phyloP scores from a whole-genome alignment of 2,113 vertebrate species.

The Eudyptes chrysolophus region DNA sequence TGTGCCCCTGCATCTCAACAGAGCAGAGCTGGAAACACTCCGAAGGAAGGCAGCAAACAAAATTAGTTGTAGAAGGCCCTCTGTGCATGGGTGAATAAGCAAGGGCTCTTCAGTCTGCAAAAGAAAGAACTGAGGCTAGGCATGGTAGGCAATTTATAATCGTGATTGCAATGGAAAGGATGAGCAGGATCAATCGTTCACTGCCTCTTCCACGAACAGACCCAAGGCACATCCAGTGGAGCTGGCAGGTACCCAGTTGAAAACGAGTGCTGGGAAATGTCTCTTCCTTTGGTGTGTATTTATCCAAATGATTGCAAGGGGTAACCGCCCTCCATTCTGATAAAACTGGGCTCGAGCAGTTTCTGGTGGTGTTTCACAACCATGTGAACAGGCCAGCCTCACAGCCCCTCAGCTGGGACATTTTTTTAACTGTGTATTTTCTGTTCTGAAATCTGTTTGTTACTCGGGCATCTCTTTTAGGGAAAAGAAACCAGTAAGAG shows the following conservation, averaged over 20 bases:
- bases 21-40: not conserved
- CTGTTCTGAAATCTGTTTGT: not conserved
- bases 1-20: not conserved
- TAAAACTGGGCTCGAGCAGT: not conserved
- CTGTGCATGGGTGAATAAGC: not conserved
- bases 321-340: not conserved
- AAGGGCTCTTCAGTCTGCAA: too few species aligned
- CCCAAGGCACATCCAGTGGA: too few species aligned
- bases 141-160: not conserved
- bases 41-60: not conserved
- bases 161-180: not conserved
- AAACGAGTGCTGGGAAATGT: rapidly evolving
- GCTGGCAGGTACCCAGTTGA: not conserved
- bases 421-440: not conserved
- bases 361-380: not conserved
- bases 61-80: not conserved
- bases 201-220: not conserved
- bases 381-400: not conserved
- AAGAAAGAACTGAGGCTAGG: not conserved
- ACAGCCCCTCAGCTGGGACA: not conserved
- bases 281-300: not conserved
- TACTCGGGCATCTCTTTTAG: not conserved
- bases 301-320: too few species aligned
- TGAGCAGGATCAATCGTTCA: rapidly evolving
- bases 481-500: not conserved